A percentile compares a stretch with the other conserved stretches of the same genome.
These are phyloP conservation scores for Paedocypris micromegethes DNA, from an alignment of 2,797 vertebrate species.

Conservation along the genomic window DNA sequence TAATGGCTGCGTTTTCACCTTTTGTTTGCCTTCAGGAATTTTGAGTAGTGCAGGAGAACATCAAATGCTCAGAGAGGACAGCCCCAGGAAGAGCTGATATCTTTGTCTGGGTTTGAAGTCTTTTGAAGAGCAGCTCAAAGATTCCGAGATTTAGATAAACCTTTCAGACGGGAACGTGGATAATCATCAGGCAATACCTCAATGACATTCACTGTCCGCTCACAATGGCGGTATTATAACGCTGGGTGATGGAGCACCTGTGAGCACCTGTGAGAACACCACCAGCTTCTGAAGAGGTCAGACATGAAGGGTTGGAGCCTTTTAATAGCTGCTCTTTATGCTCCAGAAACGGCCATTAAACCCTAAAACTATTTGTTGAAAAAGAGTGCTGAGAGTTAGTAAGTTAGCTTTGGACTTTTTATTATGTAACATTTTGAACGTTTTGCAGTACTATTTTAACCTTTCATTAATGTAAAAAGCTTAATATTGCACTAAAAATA, in stretches of 20 bases:
- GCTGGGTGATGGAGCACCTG: neutral
- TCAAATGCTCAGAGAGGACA: constrained; percentile 6
- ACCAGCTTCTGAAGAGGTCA: neutral
- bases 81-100: constrained; percentile 16
- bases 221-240: constrained; percentile 29
- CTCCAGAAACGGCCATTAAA: too few relatives aligned
- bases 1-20: neutral
- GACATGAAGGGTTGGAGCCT: neutral
- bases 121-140: constrained; percentile 17
- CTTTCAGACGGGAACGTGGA: constrained; percentile 40
- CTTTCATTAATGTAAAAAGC: too few relatives aligned
- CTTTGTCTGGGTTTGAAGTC: constrained; percentile 4
- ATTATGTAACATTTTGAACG: too few relatives aligned
- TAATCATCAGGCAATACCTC: constrained; percentile 28
- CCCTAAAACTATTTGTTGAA: too few relatives aligned
- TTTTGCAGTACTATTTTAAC: too few relatives aligned
- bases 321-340: too few relatives aligned
- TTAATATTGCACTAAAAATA: too few relatives aligned
- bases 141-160: constrained; percentile 32
- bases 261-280: constrained; percentile 3
- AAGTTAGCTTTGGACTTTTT: too few relatives aligned
- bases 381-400: too few relatives aligned
- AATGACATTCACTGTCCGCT: constrained; percentile 23
- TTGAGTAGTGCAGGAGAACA: constrained; percentile 3
- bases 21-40: constrained; percentile 1